A percentile compares a stretch with the other conserved stretches of the same genome.
These are phyloP conservation scores for Kryptopterus vitreolus DNA, from an alignment of 2,797 vertebrate genomes.

Conservation along the genomic window DNA sequence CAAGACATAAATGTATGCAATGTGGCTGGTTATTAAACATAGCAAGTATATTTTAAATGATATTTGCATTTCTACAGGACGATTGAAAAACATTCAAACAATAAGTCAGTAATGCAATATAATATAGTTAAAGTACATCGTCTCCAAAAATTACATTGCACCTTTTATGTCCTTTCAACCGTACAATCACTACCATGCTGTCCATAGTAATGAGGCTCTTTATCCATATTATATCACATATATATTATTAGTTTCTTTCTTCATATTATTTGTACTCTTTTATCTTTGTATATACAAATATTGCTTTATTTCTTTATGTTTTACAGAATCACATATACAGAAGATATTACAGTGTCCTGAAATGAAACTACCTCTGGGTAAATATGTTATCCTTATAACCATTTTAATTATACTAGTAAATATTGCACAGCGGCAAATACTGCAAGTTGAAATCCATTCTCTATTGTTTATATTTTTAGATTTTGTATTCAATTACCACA, in stretches of 20 bases:
- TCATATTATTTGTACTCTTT: not conserved
- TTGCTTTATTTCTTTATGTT: not conserved
- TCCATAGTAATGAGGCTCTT: not conserved
- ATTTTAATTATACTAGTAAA: not conserved
- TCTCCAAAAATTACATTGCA: not conserved
- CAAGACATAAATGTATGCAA: not conserved
- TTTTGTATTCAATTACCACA: not conserved
- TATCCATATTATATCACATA: too few relatives aligned
- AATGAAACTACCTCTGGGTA: conserved; percentile 3
- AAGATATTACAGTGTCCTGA: not conserved
- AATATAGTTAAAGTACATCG: not conserved
- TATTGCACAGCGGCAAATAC: not conserved
- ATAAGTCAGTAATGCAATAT: not conserved
- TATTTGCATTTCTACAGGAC: not conserved
- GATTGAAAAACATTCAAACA: not conserved
- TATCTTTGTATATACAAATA: not conserved
- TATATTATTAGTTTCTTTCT: not conserved
- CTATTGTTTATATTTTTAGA: not conserved
- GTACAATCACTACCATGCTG: not conserved
- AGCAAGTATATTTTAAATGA: not conserved
- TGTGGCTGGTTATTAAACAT: not conserved
- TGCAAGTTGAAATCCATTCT: not conserved
- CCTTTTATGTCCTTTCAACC: not conserved
- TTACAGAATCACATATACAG: not conserved
- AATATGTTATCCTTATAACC: not conserved